Percentiles rank a stretch among this genome's conserved stretches.
These are phyloP conservation scores for Tromatobia lineatoria DNA, from an alignment of 2,888 invertebrate genomes.

Conservation along the genomic window DNA sequence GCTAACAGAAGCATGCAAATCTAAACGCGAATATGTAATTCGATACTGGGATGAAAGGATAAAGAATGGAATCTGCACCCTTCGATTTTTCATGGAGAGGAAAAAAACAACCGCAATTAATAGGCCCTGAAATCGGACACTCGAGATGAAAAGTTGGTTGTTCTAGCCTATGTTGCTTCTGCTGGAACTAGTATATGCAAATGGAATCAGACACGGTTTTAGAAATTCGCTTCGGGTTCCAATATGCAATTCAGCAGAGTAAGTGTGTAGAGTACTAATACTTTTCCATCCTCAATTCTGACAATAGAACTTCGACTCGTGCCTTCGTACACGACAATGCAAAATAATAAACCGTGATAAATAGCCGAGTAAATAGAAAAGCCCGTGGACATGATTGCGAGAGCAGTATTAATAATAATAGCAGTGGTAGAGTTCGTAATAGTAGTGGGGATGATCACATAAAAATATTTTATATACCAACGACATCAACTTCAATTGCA, in stretches of 20 bases:
- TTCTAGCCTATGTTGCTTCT: conserved; percentile 2
- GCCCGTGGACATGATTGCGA: conserved; percentile 37
- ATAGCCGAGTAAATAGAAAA: conserved; percentile 82
- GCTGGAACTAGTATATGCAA: conserved; percentile 79
- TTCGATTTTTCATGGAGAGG: conserved; percentile 58
- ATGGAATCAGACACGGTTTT: conserved; percentile 85
- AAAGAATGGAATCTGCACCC: conserved; percentile 27
- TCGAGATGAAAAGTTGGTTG: conserved; percentile 59
- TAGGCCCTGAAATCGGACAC: conserved; percentile 81
- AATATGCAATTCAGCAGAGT: not conserved
- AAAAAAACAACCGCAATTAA: conserved; percentile 75
- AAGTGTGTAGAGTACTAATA: conserved; percentile 38
- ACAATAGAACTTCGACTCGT: conserved; percentile 80
- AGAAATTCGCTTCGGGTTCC: conserved; percentile 71
- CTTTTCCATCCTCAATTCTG: conserved; percentile 70
- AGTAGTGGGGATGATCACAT: not conserved
- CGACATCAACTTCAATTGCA: too few relatives aligned
- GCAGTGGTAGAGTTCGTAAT: not conserved
- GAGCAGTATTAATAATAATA: conserved; percentile 9
- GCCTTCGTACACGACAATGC: conserved; percentile 80
- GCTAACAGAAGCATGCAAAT: conserved; percentile 48
- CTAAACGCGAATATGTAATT: conserved; percentile 62
- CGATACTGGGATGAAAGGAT: conserved; percentile 54
- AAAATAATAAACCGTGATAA: conserved; percentile 86
- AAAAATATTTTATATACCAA: too few relatives aligned